A percentile compares a stretch with the other conserved stretches of the same genome.
phyloP scores from a whole-genome alignment of 1,140 invertebrate genomes.

The Drosophila tropicalis region DNA sequence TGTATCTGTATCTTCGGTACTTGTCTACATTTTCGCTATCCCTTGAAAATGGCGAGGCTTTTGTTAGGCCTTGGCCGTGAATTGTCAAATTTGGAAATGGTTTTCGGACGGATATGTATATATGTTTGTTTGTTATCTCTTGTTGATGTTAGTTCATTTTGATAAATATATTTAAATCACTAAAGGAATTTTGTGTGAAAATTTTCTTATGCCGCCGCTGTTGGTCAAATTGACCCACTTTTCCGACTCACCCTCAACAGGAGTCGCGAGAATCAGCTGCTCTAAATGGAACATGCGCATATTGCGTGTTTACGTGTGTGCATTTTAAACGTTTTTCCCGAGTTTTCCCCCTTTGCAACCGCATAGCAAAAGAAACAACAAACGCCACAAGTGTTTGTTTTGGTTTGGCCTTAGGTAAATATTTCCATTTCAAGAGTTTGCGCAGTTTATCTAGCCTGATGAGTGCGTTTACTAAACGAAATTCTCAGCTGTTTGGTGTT shows the following conservation, averaged over 20 bases:
- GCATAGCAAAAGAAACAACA: slow-evolving; percentile 2
- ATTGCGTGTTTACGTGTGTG: slow-evolving; percentile 51
- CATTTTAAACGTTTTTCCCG: slow-evolving; percentile 35
- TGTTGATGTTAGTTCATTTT: neutral
- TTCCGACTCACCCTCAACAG: slow-evolving; percentile 47
- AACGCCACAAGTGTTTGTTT: slow-evolving; percentile 73
- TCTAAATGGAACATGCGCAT: slow-evolving; percentile 67
- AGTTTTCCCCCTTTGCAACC: slow-evolving; percentile 8
- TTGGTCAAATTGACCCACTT: slow-evolving; percentile 66
- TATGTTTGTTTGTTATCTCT: neutral
- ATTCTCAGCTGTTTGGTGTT: slow-evolving; percentile 47
- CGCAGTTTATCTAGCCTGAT: slow-evolving; percentile 52
- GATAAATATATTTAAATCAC: slow-evolving; percentile 9
- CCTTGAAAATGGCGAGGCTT: slow-evolving; percentile 17
- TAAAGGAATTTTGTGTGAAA: slow-evolving; percentile 24
- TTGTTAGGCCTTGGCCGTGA: neutral
- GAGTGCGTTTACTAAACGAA: slow-evolving; percentile 52
- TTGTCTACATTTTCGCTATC: slow-evolving; percentile 40
- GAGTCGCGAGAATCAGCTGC: slow-evolving; percentile 57
- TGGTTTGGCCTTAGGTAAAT: slow-evolving; percentile 59
- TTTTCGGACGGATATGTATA: no score
- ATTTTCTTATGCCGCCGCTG: slow-evolving; percentile 2
- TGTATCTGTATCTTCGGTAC: slow-evolving; percentile 67
- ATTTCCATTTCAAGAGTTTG: slow-evolving; percentile 66
- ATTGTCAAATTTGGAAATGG: neutral